Conservation (phyloP, 2,888 invertebrate species). For the Cepaea hortensis region DNA sequence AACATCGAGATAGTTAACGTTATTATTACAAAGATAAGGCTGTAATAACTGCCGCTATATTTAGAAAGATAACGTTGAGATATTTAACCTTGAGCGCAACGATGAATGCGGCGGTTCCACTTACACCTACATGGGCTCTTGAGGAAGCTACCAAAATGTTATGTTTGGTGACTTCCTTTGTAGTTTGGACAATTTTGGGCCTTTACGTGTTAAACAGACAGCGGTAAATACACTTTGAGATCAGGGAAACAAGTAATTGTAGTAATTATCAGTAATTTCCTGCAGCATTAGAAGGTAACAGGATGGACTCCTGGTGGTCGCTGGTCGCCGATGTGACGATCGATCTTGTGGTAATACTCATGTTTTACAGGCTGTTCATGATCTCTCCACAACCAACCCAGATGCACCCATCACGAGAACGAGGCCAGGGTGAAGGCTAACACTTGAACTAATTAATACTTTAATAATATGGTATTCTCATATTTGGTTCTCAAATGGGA, state of each 20-base stretch:
- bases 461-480: no score
- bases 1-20: no score
- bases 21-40: no score
- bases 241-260: no score
- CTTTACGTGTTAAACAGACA: neutral
- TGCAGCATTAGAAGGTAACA: no score
- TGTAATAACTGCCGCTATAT: no score
- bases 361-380: neutral
- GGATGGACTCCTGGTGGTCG: neutral
- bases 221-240: neutral
- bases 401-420: neutral
- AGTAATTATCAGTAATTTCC: no score
- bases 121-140: neutral
- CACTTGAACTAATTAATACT: no score
- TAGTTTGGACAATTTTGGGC: conserved; percentile 22
- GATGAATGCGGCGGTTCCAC: conserved; percentile 8
- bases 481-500: no score
- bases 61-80: no score
- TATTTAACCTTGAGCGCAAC: neutral
- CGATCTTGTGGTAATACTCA: neutral
- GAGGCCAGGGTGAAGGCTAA: neutral
- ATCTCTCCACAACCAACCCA: neutral
- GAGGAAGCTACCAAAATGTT: conserved; percentile 27
- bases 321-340: neutral
- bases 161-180: conserved; percentile 23